phyloP scores from a whole-genome alignment of 2,113 vertebrate species.

The Carassius auratus region DNA sequence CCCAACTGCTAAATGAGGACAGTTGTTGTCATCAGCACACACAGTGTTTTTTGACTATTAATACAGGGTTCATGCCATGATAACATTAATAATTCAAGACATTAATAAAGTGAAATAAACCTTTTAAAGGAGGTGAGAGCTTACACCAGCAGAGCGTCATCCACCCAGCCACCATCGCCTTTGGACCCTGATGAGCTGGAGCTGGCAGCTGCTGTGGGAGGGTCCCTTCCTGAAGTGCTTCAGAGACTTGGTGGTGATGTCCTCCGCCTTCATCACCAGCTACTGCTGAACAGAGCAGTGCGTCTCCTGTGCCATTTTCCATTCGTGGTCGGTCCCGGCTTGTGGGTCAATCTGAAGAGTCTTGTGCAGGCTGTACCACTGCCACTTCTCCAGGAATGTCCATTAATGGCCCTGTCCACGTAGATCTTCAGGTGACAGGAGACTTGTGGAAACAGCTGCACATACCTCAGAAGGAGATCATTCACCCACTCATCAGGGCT shows the following conservation, averaged over 20 bases:
- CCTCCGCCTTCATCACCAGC: not conserved
- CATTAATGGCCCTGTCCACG: not conserved
- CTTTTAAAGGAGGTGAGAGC: not conserved
- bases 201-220: not conserved
- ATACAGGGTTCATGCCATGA: too few relatives aligned
- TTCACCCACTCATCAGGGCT: not conserved
- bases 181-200: not conserved
- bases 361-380: conserved; percentile 14
- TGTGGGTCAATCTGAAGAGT: not conserved
- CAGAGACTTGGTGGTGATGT: not conserved
- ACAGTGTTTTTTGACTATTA: too few relatives aligned
- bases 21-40: not conserved
- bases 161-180: not conserved
- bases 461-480: not conserved
- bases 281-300: not conserved
- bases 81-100: too few relatives aligned
- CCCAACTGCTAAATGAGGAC: not conserved
- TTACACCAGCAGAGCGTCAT: not conserved
- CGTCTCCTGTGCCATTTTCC: not conserved
- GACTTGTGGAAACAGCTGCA: not conserved
- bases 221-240: not conserved
- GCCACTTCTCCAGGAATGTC: not conserved
- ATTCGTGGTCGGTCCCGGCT: not conserved
- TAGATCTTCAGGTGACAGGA: not conserved
- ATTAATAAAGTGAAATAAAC: too few relatives aligned